Conservation (phyloP, 2,113 vertebrate species). For the Pipa parva region DNA sequence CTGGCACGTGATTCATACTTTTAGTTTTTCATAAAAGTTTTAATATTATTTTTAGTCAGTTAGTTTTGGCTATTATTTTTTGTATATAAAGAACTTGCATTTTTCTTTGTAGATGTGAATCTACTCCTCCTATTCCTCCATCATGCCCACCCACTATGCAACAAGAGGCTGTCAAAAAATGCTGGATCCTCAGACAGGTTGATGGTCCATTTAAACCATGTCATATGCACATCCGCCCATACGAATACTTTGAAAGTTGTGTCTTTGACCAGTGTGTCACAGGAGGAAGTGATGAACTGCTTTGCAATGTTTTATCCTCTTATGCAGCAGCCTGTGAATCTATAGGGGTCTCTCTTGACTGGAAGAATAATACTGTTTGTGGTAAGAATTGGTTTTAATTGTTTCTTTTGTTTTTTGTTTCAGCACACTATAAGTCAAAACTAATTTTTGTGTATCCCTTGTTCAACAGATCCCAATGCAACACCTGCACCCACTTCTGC, state of each 20-base stretch:
- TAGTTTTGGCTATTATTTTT: too few species aligned
- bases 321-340: conserved; percentile 60
- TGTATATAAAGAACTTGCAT: too few species aligned
- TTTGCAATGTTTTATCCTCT: conserved; percentile 64
- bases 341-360: conserved; percentile 57
- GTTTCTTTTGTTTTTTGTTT: background rate
- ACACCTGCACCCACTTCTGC: background rate
- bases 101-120: conserved; percentile 52
- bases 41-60: too few species aligned
- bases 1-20: too few species aligned
- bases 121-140: conserved; percentile 44
- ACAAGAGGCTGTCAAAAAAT: conserved; percentile 51
- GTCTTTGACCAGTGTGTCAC: conserved; percentile 63
- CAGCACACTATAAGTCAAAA: background rate
- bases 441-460: too few species aligned
- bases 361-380: conserved; percentile 61
- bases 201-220: conserved; percentile 56
- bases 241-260: conserved; percentile 60
- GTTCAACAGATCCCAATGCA: background rate
- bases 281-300: conserved; percentile 47
- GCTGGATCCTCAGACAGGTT: conserved; percentile 46
- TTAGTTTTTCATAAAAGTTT: too few species aligned
- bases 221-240: conserved; percentile 58
- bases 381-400: conserved; percentile 45
- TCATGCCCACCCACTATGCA: conserved; percentile 49